These are phyloP conservation scores for Agonopterix heracliana DNA, from an alignment of 2,888 invertebrate genomes.

Conservation along the genomic window DNA sequence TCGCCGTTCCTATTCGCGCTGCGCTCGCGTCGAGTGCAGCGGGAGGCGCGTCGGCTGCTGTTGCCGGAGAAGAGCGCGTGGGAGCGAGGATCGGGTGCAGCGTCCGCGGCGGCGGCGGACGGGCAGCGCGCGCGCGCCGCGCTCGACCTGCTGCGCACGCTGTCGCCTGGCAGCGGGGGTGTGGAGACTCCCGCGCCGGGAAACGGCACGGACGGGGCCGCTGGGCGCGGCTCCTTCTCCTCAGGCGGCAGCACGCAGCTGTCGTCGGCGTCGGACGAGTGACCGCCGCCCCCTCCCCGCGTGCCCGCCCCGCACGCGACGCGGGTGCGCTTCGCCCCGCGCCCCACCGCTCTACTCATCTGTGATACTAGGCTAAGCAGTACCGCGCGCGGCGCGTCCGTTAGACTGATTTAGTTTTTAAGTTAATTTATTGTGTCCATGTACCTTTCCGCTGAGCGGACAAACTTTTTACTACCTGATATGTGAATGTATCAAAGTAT, in stretches of 20 bases:
- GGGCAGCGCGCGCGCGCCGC: slow-evolving; percentile 67
- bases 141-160: slow-evolving; percentile 55
- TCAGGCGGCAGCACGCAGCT: slow-evolving; percentile 79
- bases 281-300: slow-evolving; percentile 49
- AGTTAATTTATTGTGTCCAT: slow-evolving; percentile 70
- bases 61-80: slow-evolving; percentile 66
- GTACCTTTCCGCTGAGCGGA: slow-evolving; percentile 75
- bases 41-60: slow-evolving; percentile 59
- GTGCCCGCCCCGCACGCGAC: slow-evolving; percentile 25
- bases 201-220: slow-evolving; percentile 69
- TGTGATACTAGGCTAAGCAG: slow-evolving; percentile 74
- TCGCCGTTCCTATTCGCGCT: slow-evolving; percentile 88
- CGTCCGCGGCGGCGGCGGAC: slow-evolving; percentile 73
- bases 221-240: slow-evolving; percentile 78
- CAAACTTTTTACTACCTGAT: slow-evolving; percentile 65
- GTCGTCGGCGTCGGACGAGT: slow-evolving; percentile 78
- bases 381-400: slow-evolving; percentile 68
- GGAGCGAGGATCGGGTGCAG: slow-evolving; percentile 72
- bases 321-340: slow-evolving; percentile 60
- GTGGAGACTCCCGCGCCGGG: slow-evolving; percentile 44
- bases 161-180: slow-evolving; percentile 61
- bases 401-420: slow-evolving; percentile 73
- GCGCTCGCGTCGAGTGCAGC: slow-evolving; percentile 80
- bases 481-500: slow-evolving; percentile 45
- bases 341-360: slow-evolving; percentile 74